Base-by-base conservation (phyloP, 2,113 vertebrate species). In the Zapornia atra region DNA sequence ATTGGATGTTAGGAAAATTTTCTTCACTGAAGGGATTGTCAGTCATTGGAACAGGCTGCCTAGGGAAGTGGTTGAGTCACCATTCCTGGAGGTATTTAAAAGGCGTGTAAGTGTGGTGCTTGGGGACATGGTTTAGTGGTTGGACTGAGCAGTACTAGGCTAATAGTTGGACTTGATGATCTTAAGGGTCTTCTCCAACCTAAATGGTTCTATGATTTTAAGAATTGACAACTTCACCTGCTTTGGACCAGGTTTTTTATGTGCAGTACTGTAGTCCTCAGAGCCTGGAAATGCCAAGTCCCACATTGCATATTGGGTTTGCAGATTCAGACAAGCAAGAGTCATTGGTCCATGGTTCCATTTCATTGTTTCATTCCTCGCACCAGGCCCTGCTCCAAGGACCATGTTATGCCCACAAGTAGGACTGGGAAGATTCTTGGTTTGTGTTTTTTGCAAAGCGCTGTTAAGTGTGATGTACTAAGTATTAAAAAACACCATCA, bases 321-420 rank as follows among this genome's bases (percentile, higher is more conserved):
- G 68, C 57, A 76, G 22, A 29, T 22, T 31, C 56, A 50, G 64
- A 25, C 29, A 73, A 83, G 29, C 0, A 0, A 48, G 24, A 44
- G 14, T 28, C 0, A 11, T 25, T 77, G 44, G 4, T 71, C 79
- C 0, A 0, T 57, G 38, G 44, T 59, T 26, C 50, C 1, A 0
- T 61, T 82, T 40, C 31, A 40, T 44, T 65, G 0, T 59, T 83
- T 61, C 31, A 40, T 57, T 80, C 76, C 66, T 73, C 93, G 82
- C 0, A 3, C 19, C 28, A 54, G 19, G 22, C 48, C n/a, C 24
- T 19, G 7, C 66, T 84, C 46, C 18, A 8, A 50, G 3, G 3
- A 46, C 19, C 0, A 0, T 10, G 19, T 87, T 84, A 33, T 20
- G 20, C 19, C 51, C 33, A 20, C 4, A 29, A 42, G 34, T 59